phyloP scores from a whole-genome alignment of 2,797 vertebrate species.

The Orestias chungarensis region DNA sequence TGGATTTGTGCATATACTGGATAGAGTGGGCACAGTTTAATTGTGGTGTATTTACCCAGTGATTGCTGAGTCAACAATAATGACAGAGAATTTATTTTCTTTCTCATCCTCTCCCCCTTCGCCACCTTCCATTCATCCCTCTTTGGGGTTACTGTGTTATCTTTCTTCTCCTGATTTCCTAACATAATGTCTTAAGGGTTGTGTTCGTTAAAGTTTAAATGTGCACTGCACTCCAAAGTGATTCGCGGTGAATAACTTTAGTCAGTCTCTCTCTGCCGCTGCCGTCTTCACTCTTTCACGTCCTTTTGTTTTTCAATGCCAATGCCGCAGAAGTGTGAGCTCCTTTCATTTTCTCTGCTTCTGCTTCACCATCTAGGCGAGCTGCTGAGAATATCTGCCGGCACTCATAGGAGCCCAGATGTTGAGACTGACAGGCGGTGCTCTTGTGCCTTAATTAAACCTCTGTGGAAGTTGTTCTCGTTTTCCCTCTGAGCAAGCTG shows the following conservation, averaged over 20 bases:
- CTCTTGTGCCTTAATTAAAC: conserved; percentile 74
- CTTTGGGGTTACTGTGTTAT: conserved; percentile 49
- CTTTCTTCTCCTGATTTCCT: conserved; percentile 72
- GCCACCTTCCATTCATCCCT: conserved; percentile 13
- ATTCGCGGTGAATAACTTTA: conserved; percentile 67
- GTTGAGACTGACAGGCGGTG: conserved; percentile 66
- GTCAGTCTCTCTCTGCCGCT: conserved; percentile 36
- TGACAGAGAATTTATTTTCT: conserved; percentile 69
- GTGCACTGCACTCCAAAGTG: conserved; percentile 71
- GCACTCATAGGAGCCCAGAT: conserved; percentile 66
- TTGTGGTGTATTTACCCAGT: conserved; percentile 59
- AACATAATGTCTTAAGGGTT: conserved; percentile 79
- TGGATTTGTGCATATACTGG: conserved; percentile 53
- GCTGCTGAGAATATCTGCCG: conserved; percentile 57
- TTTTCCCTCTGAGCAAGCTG: conserved; percentile 43
- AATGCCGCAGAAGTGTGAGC: conserved; percentile 20
- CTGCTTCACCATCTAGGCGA: conserved; percentile 51
- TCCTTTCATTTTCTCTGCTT: conserved; percentile 48
- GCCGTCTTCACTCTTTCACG: conserved; percentile 33
- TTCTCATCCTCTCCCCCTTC: conserved; percentile 35
- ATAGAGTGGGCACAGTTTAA: conserved; percentile 49
- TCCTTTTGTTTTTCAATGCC: conserved; percentile 37
- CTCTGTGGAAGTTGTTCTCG: conserved; percentile 62
- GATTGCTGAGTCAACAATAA: conserved; percentile 66
- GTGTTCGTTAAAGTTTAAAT: conserved; percentile 80